phyloP scores from a whole-genome alignment of 1,140 invertebrate genomes.

The Venturia canescens region DNA sequence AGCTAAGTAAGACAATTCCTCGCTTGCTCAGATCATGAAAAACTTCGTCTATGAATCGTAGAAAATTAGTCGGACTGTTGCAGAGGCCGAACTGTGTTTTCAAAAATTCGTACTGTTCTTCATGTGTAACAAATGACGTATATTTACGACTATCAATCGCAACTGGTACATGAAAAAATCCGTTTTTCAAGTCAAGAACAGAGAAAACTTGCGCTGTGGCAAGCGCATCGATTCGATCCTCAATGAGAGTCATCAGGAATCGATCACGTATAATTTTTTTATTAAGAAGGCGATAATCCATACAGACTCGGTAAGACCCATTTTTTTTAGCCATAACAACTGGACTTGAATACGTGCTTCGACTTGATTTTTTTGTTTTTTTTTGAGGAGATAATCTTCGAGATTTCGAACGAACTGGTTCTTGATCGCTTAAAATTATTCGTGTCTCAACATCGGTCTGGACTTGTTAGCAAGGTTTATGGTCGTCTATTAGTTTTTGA shows the following conservation, averaged over 20 bases:
- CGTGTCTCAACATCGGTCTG: constrained; percentile 43
- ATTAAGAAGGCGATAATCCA: constrained; percentile 46
- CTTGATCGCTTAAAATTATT: constrained; percentile 28
- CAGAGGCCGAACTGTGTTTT: constrained; percentile 66
- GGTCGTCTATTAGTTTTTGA: constrained; percentile 24
- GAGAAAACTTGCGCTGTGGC: constrained; percentile 62
- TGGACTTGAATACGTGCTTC: constrained; percentile 70
- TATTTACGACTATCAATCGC: constrained; percentile 60
- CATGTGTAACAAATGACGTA: constrained; percentile 66
- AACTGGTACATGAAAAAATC: constrained; percentile 64
- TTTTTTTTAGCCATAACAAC: constrained; percentile 76
- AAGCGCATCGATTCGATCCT: constrained; percentile 70
- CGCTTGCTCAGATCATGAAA: constrained; percentile 49
- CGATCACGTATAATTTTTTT: constrained; percentile 30
- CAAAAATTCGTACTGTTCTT: constrained; percentile 63
- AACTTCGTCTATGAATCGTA: constrained; percentile 61
- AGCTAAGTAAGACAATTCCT: constrained; percentile 49
- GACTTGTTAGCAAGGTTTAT: constrained; percentile 8
- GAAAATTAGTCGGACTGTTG: constrained; percentile 63
- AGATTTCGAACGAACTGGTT: constrained; percentile 17
- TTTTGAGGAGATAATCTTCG: constrained; percentile 10
- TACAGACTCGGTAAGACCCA: constrained; percentile 69
- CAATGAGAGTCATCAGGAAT: constrained; percentile 45
- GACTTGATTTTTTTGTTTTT: constrained; percentile 53
- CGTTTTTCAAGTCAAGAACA: constrained; percentile 64